phyloP scores from a whole-genome alignment of 2,113 vertebrate species.

The Okapia johnstoni region DNA sequence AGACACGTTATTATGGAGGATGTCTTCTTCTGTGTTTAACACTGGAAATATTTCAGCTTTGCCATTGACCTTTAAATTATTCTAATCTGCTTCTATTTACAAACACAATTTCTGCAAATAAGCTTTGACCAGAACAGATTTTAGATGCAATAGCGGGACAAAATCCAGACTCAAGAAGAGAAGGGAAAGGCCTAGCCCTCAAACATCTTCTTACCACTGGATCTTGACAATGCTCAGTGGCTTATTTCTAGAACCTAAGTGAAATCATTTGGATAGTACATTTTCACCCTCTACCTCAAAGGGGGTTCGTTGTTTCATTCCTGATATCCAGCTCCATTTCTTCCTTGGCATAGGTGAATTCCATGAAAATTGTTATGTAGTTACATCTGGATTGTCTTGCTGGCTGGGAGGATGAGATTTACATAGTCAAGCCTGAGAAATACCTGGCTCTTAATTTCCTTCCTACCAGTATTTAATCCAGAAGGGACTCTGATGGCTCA shows the following conservation, averaged over 20 bases:
- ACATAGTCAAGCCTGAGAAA: not conserved
- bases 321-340: not conserved
- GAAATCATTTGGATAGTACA: not conserved
- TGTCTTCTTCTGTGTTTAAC: not conserved
- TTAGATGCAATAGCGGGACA: not conserved
- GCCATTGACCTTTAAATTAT: slow-evolving; percentile 38
- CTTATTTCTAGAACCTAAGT: not conserved
- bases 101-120: slow-evolving; percentile 41
- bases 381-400: not conserved
- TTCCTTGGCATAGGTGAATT: not conserved
- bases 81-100: slow-evolving; percentile 48
- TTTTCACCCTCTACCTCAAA: not conserved
- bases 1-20: not conserved
- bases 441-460: not conserved
- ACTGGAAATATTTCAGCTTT: slow-evolving; percentile 13
- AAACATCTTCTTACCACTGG: not conserved
- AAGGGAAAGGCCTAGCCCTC: not conserved
- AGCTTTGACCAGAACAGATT: not conserved
- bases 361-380: not conserved
- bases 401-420: not conserved
- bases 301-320: not conserved
- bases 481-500: not conserved
- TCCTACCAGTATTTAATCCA: not conserved
- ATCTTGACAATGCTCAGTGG: not conserved
- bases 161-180: not conserved